Evolutionary conservation across 2,113 vertebrate genomes (phyloP).

Genomic region (Garra rufa): DNA sequence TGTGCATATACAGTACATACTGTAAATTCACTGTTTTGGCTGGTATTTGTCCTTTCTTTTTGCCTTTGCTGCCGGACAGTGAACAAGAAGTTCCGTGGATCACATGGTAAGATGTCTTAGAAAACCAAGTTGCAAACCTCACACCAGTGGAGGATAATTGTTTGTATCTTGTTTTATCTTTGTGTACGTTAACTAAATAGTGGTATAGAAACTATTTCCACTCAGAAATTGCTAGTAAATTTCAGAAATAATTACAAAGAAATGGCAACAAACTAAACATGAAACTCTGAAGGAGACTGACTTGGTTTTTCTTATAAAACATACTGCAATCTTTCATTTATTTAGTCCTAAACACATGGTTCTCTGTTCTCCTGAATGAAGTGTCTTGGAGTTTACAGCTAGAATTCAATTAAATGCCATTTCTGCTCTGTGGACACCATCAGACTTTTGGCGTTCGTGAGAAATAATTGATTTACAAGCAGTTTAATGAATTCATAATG

Average conservation of each 20-base stretch:
- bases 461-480: slow-evolving; percentile 15
- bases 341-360: neutral
- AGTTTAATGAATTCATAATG: neutral
- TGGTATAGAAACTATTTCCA: neutral
- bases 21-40: slow-evolving; percentile 47
- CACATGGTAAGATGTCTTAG: slow-evolving; percentile 44
- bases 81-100: slow-evolving; percentile 59
- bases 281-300: neutral
- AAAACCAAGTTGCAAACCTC: slow-evolving; percentile 19
- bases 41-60: slow-evolving; percentile 57
- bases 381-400: neutral
- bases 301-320: neutral
- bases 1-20: slow-evolving; percentile 11
- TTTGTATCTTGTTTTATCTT: slow-evolving; percentile 7
- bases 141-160: neutral
- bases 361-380: neutral
- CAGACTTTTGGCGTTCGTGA: neutral
- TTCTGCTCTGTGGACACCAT: neutral
- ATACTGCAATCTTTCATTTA: neutral
- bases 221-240: neutral
- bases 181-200: neutral
- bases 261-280: neutral
- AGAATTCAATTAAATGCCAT: neutral
- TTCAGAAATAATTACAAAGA: neutral
- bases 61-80: slow-evolving; percentile 57